Evolutionary conservation across 2,797 vertebrate genomes (phyloP).

Genomic region (Carcharodon carcharias): DNA sequence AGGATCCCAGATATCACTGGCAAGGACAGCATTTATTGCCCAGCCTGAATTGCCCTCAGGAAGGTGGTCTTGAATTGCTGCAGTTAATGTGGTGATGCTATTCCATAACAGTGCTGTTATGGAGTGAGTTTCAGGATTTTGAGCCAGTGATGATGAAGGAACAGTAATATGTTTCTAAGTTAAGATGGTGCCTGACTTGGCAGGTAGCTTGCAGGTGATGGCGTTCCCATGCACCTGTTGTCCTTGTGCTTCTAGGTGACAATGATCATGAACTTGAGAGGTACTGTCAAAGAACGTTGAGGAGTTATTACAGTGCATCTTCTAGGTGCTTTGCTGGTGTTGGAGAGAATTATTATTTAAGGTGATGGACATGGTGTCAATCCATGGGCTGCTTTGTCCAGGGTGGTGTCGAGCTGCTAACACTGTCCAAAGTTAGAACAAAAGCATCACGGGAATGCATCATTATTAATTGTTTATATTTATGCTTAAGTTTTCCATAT

Average conservation of each 20-base stretch:
- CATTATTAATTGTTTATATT: not conserved
- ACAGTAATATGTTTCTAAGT: not conserved
- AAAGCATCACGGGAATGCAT: not conserved
- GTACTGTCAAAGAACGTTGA: not conserved
- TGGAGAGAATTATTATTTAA: not conserved
- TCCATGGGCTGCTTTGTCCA: not conserved
- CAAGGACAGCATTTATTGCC: not conserved
- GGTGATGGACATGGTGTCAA: not conserved
- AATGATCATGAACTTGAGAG: not conserved
- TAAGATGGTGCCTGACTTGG: not conserved
- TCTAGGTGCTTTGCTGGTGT: not conserved
- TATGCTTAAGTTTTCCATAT: not conserved
- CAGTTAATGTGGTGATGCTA: not conserved
- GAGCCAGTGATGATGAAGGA: not conserved
- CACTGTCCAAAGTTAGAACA: not conserved
- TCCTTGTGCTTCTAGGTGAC: not conserved
- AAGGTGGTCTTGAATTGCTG: not conserved
- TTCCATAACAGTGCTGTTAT: not conserved
- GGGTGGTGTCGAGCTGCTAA: not conserved
- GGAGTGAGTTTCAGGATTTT: not conserved
- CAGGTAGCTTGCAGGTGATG: not conserved
- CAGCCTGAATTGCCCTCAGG: not conserved
- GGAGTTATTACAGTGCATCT: not conserved
- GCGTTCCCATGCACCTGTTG: not conserved
- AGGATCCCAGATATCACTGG: not conserved